Base-by-base conservation (phyloP, 23 tunicate genomes). In the Ciona savignyi region DNA sequence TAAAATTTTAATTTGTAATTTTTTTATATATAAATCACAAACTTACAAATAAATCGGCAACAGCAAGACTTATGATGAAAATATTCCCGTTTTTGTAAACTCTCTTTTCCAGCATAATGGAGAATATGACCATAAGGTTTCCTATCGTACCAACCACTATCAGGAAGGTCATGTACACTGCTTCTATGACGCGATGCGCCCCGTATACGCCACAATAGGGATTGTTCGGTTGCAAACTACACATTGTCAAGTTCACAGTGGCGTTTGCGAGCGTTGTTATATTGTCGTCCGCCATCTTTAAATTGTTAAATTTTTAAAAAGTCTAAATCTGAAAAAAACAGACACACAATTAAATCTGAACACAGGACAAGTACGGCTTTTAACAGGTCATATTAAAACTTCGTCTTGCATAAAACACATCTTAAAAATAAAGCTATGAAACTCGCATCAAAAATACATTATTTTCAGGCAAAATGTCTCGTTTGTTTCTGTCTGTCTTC, bases 31-130 rank as follows among this genome's bases (percentile, higher is more conserved):
- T 15, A 42, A 42, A 6, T 42, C 15, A 42, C 9, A 42, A 42
- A 42, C 56, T 42, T 42, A 42, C 9, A 42, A 42, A 42, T 42
- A 42, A 42, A 42, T 86, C 93, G 23, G 93, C 93, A 15, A 86
- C 70, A 0, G 93, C 93, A 1, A 86, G 69, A 34, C 79, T 86
- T 34, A 86, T 86, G 35, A 79, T 74, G 33, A 86, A 86, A 19
- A 86, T 49, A 28, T 86, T 86, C 34, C 93, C 93, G 29, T 68
- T 71, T 30, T 73, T 65, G 65, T 79, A 77, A n/a, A 78, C 42
- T 56, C 71, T 78, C 29, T 81, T 73, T 27, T 48, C 81, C 21
- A 70, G 25, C 23, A 78, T 29, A 33, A 85, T 85, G 20, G 90
- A 85, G 30, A 73, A 72, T 2, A 85, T 85, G 19, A 86, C 90